phyloP scores from a whole-genome alignment of 2,797 vertebrate genomes.

The Esox masquinongy region DNA sequence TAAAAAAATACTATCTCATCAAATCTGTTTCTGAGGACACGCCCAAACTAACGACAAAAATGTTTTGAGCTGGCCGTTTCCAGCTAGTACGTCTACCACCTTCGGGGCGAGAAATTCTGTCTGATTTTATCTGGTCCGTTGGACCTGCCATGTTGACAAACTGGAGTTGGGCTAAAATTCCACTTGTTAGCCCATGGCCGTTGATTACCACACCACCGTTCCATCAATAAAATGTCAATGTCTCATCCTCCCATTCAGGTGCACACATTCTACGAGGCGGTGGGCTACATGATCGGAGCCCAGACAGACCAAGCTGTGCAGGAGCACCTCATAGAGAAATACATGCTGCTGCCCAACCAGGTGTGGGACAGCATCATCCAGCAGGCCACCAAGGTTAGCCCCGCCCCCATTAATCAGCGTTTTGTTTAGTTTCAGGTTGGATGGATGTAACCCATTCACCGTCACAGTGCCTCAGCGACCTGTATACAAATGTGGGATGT shows the following conservation, averaged over 20 bases:
- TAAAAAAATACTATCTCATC: no score
- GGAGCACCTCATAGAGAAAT: slow-evolving; percentile 98
- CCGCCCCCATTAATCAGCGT: no score
- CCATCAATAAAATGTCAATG: background rate
- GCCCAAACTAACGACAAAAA: no score
- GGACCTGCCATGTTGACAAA: background rate
- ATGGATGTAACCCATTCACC: background rate
- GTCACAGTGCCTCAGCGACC: background rate
- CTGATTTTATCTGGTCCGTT: background rate
- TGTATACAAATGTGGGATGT: no score
- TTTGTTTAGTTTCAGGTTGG: background rate
- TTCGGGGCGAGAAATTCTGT: no score
- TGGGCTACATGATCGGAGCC: slow-evolving; percentile 99
- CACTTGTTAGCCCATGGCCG: no score
- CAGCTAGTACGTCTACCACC: no score
- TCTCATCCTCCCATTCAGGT: slow-evolving; percentile 73
- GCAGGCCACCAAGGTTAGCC: slow-evolving; percentile 95
- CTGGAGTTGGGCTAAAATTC: background rate
- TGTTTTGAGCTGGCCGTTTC: no score
- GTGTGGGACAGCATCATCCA: slow-evolving; percentile 99
- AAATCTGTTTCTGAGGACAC: no score
- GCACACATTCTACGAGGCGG: slow-evolving; percentile 98
- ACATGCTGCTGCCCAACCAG: slow-evolving; percentile 98
- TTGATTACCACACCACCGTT: background rate
- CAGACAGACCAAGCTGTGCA: slow-evolving; percentile 97